Conservation (phyloP, 2,113 vertebrate genomes). For the Perca flavescens region DNA sequence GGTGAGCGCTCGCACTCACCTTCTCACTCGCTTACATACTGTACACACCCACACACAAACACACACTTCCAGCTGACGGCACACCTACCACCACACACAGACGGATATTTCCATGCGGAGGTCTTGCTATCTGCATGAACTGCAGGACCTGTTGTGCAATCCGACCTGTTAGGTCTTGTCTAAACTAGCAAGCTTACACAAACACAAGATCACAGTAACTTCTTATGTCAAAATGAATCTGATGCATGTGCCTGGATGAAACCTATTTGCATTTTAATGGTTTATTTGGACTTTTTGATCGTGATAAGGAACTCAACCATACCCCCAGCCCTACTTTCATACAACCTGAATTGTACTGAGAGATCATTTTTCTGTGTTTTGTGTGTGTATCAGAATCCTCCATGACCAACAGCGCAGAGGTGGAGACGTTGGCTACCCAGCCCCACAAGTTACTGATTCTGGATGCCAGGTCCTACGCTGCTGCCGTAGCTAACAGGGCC, state of each 20-base stretch:
- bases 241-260: neutral
- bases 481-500: constrained; percentile 96
- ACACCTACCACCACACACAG: neutral
- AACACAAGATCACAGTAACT: constrained; percentile 7
- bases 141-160: constrained; percentile 41
- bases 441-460: constrained; percentile 95
- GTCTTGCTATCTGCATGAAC: constrained; percentile 2
- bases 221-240: constrained; percentile 1
- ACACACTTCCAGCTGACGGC: constrained; percentile 9
- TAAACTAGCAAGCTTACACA: constrained; percentile 22
- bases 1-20: constrained; percentile 81
- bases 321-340: neutral
- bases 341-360: neutral
- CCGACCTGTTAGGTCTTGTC: constrained; percentile 47
- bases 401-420: constrained; percentile 90
- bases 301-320: neutral
- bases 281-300: neutral
- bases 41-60: neutral
- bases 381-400: constrained; percentile 88
- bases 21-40: neutral
- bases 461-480: constrained; percentile 95
- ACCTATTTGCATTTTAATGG: neutral
- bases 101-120: neutral
- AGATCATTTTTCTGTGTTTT: neutral
- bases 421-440: constrained; percentile 89